A percentile compares a stretch with the other conserved stretches of the same genome.
These are phyloP conservation scores for Chaetops frenatus DNA, from an alignment of 2,113 vertebrate species.

Conservation along the genomic window DNA sequence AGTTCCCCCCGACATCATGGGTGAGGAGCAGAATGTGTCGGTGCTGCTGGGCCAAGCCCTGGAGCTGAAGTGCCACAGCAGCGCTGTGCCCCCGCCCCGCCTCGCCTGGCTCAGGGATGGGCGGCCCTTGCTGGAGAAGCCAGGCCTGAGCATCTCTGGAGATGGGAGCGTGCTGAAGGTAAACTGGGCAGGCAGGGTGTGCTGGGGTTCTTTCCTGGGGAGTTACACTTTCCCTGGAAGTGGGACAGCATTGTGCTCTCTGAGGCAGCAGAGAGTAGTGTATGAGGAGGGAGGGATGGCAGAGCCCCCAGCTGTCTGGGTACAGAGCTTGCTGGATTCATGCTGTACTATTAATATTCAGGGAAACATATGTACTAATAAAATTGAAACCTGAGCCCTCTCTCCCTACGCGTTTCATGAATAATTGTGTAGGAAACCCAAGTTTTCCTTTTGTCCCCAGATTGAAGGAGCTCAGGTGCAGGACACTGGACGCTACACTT, in stretches of 20 bases:
- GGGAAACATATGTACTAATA: background rate
- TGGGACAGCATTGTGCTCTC: background rate
- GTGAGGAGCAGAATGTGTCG: conserved; percentile 90
- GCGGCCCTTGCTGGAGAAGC: conserved; percentile 80
- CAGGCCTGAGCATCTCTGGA: conserved; percentile 78
- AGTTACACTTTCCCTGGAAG: rapidly evolving
- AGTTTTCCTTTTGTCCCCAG: conserved; percentile 65
- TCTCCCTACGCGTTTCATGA: background rate
- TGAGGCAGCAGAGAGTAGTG: too few species aligned
- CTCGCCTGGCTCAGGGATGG: conserved; percentile 88
- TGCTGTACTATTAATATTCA: background rate
- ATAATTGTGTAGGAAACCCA: background rate
- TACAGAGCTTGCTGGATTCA: background rate
- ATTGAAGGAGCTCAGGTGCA: conserved; percentile 83
- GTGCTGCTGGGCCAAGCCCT: conserved; percentile 74
- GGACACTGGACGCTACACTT: conserved; percentile 92
- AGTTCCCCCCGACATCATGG: conserved; percentile 94
- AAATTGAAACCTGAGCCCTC: background rate
- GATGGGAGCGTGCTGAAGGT: conserved; percentile 87
- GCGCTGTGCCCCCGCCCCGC: conserved; percentile 82
- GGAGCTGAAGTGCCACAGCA: conserved; percentile 83
- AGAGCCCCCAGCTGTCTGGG: rapidly evolving
- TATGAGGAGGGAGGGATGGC: background rate
- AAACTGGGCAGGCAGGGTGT: background rate
- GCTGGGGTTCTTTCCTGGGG: too few species aligned